Evolutionary conservation across 2,113 vertebrate genomes (phyloP).

Genomic region (Circaetus cinerascens): DNA sequence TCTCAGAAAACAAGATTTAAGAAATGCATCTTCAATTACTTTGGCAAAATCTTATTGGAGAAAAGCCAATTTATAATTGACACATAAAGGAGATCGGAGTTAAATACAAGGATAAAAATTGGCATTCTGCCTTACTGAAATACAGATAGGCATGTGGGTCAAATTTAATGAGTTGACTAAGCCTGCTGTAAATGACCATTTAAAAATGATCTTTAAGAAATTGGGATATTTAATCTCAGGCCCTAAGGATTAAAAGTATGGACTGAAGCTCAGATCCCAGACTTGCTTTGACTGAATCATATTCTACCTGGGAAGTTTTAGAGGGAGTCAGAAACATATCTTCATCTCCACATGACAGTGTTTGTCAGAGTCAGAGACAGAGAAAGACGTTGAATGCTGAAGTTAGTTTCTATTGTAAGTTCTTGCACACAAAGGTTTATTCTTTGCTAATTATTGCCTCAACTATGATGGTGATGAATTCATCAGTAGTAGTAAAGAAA

Average conservation of each 20-base stretch:
- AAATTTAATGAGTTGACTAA: not conserved
- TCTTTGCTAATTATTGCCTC: not conserved
- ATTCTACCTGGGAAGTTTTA: not conserved
- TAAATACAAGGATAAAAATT: not conserved
- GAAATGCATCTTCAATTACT: not conserved
- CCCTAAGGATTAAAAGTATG: not conserved
- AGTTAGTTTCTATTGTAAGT: not conserved
- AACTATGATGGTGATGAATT: not conserved
- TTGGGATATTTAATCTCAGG: not conserved
- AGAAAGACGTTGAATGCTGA: not conserved
- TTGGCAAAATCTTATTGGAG: not conserved
- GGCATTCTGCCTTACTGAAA: not conserved
- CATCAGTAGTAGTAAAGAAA: not conserved
- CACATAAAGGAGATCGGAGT: not conserved
- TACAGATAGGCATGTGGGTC: accelerated
- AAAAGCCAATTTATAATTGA: not conserved
- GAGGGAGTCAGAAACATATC: not conserved
- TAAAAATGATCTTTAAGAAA: not conserved
- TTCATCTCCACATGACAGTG: not conserved
- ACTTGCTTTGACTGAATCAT: not conserved
- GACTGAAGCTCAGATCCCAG: not conserved
- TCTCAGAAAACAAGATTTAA: not conserved
- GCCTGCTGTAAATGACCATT: not conserved
- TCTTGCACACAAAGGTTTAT: not conserved
- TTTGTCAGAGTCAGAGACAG: not conserved